A percentile compares a stretch with the other conserved stretches of the same genome.
Evolutionary conservation across 1,140 invertebrate species (phyloP).

Genomic region (Sycophaga agraensis): DNA sequence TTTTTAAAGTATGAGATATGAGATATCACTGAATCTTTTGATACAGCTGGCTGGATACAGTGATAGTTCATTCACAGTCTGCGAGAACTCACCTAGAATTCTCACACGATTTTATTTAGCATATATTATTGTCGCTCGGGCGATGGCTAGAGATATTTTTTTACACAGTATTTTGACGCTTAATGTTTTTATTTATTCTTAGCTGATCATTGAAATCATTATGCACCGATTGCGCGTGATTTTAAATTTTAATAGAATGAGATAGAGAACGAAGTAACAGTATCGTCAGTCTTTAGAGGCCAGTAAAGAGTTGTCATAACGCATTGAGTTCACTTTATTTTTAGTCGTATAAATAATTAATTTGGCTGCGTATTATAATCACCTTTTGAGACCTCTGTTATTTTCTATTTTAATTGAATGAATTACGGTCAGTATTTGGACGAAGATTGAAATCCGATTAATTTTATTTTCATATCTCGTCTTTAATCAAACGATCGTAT

Average conservation of each 20-base stretch:
- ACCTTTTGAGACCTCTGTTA: neutral
- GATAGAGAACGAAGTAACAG: neutral
- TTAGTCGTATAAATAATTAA: neutral
- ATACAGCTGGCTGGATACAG: neutral
- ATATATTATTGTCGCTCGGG: neutral
- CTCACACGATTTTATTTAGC: neutral
- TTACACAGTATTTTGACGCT: neutral
- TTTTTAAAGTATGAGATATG: constrained; percentile 12
- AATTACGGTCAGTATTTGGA: neutral
- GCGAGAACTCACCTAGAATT: neutral
- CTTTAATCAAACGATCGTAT: constrained; percentile 1
- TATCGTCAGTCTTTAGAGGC: constrained; percentile 2
- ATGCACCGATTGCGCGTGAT: constrained; percentile 7
- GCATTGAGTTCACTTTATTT: neutral
- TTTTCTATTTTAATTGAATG: neutral
- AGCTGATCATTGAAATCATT: constrained; percentile 1
- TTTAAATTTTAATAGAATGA: neutral
- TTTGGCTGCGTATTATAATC: neutral
- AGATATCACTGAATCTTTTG: constrained; percentile 10
- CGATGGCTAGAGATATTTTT: neutral
- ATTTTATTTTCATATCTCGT: constrained; percentile 5
- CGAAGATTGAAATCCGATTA: neutral
- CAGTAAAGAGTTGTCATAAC: constrained; percentile 7
- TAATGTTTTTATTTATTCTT: neutral
- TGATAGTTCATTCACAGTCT: neutral